Base-by-base conservation (phyloP, 2,113 vertebrate genomes). In the Progne subis region DNA sequence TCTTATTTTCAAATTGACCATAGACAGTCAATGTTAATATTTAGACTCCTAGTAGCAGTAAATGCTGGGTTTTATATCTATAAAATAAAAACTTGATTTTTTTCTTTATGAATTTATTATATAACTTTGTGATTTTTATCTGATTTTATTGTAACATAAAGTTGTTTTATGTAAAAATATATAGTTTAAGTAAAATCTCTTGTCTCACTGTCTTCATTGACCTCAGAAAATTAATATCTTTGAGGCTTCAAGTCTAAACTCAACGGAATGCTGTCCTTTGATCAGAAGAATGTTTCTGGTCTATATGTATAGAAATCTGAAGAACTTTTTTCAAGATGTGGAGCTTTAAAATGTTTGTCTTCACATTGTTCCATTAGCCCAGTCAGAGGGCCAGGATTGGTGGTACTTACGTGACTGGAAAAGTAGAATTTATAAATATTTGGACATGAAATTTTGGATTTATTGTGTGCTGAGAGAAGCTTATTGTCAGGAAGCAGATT, bases 101-200 rank as follows among this genome's bases (percentile, higher is more conserved):
- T 97, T 97, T 96, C 94, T 97, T 97, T 97, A 96, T 96, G 96
- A 92, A 95, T 96, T 96, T 98, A 95, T 84, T 95, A 97, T 98
- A 95, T 94, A 97, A 96, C 97, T 98, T 97, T 98, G 98, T 99
- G 98, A 98, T 98, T 98, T 98, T 97, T 98, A 98, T 97, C 94
- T 98, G 96, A 97, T 98, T 97, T 97, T 98, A 97, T 98, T 99
- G 98, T 99, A 98, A 97, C 96, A 98, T 96, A 98, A 97, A 98
- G 97, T 97, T 98, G 95, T 98, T 98, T 97, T 98, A 97, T 98
- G 98, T 98, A 98, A 97, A 99, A 99, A 99, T 98, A 98, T 98
- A 98, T 98, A 98, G 98, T 98, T 99, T 98, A 98, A 98, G 97
- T 98, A 98, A 96, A 98, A 97, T 47, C 44, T 29, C 37, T 75